Percentiles rank a stretch among this genome's conserved stretches.
These are phyloP conservation scores for Thalpophila matura DNA, from an alignment of 2,888 invertebrate genomes.

Conservation along the genomic window DNA sequence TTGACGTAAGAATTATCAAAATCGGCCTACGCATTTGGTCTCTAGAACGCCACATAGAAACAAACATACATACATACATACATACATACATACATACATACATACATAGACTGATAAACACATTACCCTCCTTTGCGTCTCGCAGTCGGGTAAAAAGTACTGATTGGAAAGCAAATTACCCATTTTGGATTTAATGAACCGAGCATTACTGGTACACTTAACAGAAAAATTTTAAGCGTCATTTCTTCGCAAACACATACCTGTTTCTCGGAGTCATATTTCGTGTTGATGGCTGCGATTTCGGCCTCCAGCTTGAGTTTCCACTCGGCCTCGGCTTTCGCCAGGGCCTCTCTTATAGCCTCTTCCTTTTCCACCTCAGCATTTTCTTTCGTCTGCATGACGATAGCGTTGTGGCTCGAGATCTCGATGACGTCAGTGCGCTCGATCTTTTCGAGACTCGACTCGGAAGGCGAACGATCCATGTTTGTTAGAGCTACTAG, in stretches of 20 bases:
- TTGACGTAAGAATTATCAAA: no score
- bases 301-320: slow-evolving; percentile 88
- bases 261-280: slow-evolving; percentile 90
- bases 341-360: slow-evolving; percentile 84
- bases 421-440: slow-evolving; percentile 92
- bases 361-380: slow-evolving; percentile 91
- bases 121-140: no score
- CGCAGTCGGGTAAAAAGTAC: no score
- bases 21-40: no score
- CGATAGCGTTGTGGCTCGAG: slow-evolving; percentile 92
- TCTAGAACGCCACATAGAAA: no score
- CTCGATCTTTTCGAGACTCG: slow-evolving; percentile 94
- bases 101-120: no score
- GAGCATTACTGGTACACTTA: background rate
- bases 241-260: slow-evolving; percentile 59
- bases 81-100: no score
- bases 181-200: no score
- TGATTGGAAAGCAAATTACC: no score
- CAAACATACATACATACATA: no score
- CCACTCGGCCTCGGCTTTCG: slow-evolving; percentile 91
- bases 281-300: slow-evolving; percentile 77
- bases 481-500: slow-evolving; percentile 94
- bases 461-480: slow-evolving; percentile 95
- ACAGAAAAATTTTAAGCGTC: background rate
- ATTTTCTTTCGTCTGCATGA: slow-evolving; percentile 93